Base-by-base conservation (phyloP, 37 sponge, comb jelly and placozoan genomes). In the Hormiphora californensis region DNA sequence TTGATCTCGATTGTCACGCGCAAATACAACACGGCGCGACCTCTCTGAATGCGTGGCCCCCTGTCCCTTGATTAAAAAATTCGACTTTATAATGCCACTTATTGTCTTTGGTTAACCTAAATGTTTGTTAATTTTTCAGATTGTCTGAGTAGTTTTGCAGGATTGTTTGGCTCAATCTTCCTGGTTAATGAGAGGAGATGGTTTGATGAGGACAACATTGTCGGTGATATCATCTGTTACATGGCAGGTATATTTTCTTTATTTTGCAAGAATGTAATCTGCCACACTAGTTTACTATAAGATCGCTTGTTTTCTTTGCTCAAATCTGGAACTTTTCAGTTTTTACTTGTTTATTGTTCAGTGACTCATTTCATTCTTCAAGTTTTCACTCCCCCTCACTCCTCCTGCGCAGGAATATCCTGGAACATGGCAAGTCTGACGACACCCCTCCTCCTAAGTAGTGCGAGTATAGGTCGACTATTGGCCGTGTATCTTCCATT, bases 351-450 rank as follows among this genome's bases (percentile, higher is more conserved):
- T 17, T 15, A 49, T 49, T 49, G 12, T 49, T 49, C 12, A 17
- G 9, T 15, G 53, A 49, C 53, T 17, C 53, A 49, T 49, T 49
- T 49, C 53, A 49, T 49, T 17, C 15, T 17, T 15, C 15, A 15
- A 49, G 12, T 49, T 17, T 49, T 17, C 9, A 49, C 53, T 49
- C 53, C 15, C 9, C 15, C 53, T 49, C 53, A 49, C 53, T 49
- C 9, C 53, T 17, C 53, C 15, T 49, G 53, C 15, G 21, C 65
- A 93, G 92, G 87, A 89, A 93, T 78, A 34, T 88, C 40, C 87
- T 91, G 43, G 81, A 73, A 73, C 81, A 73, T 73, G 81, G 81
- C 81, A 15, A 43, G 46, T 3, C 46, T 73, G 46, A 73, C 81
- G 3, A 73, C 81, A n/a, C 81, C 81, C 38, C 46, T 73, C 1